Percentiles rank a stretch among this genome's conserved stretches.
phyloP scores from a whole-genome alignment of 2,797 vertebrate genomes.

The Salarias fasciatus region DNA sequence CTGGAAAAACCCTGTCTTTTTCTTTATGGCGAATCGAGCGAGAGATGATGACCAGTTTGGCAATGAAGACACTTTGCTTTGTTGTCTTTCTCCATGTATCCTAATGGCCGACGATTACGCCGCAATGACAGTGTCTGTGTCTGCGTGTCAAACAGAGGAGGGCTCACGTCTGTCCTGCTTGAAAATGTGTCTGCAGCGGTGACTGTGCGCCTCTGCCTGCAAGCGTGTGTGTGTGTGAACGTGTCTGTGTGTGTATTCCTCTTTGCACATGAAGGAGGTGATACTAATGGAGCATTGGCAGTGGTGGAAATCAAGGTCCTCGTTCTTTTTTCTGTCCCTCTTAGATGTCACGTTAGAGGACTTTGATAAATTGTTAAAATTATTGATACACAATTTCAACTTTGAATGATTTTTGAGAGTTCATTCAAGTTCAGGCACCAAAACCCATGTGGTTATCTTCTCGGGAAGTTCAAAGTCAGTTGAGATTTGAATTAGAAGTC shows the following conservation, averaged over 20 bases:
- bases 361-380: slow-evolving; percentile 24
- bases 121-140: slow-evolving; percentile 67
- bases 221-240: too few relatives aligned
- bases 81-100: slow-evolving; percentile 65
- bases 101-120: slow-evolving; percentile 74
- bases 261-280: too few relatives aligned
- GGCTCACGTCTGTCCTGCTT: slow-evolving; percentile 25
- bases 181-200: slow-evolving; percentile 5
- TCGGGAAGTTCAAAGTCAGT: too few relatives aligned
- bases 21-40: slow-evolving; percentile 62
- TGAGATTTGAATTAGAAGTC: too few relatives aligned
- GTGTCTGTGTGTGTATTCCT: background rate
- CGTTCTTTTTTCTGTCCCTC: slow-evolving; percentile 49
- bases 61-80: slow-evolving; percentile 70
- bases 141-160: slow-evolving; percentile 61
- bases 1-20: slow-evolving; percentile 42
- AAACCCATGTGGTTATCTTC: too few relatives aligned
- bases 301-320: slow-evolving; percentile 38
- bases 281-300: slow-evolving; percentile 14
- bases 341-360: slow-evolving; percentile 61
- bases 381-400: slow-evolving; percentile 2
- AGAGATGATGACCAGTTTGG: slow-evolving; percentile 70
- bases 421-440: too few relatives aligned
- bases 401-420: too few relatives aligned
- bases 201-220: background rate